These are phyloP conservation scores for Pyrocoelia pectoralis DNA, from an alignment of 2,888 invertebrate species.

Conservation along the genomic window DNA sequence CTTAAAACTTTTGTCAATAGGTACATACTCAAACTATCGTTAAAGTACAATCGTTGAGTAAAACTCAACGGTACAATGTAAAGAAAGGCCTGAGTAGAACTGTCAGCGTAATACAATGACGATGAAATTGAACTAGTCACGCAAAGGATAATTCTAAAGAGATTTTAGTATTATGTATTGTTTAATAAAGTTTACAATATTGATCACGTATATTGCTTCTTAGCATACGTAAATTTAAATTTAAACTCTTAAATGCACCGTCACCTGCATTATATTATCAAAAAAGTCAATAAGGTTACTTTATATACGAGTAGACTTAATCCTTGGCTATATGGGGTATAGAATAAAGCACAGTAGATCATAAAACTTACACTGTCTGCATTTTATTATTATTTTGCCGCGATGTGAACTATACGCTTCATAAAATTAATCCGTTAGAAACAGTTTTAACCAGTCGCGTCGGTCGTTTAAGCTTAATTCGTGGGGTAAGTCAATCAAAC, in stretches of 20 bases:
- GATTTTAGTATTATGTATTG: too few species aligned
- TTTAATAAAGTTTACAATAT: too few species aligned
- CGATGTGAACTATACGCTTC: slow-evolving; percentile 23
- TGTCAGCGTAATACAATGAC: too few species aligned
- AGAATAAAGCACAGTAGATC: slow-evolving; percentile 18
- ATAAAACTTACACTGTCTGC: slow-evolving; percentile 30
- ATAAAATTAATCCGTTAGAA: slow-evolving; percentile 32
- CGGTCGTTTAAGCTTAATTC: slow-evolving; percentile 9
- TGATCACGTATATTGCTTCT: too few species aligned
- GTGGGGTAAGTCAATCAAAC: slow-evolving; percentile 25
- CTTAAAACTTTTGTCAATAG: too few species aligned
- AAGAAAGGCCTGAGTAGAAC: too few species aligned
- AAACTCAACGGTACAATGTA: too few species aligned
- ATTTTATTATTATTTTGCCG: slow-evolving; percentile 29
- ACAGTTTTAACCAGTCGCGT: slow-evolving; percentile 23
- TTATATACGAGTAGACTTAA: slow-evolving; percentile 25
- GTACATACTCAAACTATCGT: too few species aligned
- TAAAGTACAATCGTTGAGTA: too few species aligned
- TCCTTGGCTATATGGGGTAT: slow-evolving; percentile 25
- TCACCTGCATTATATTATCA: slow-evolving; percentile 14
- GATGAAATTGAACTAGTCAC: too few species aligned
- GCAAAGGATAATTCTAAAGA: too few species aligned
- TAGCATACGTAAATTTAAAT: too few species aligned
- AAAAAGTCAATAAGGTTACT: slow-evolving; percentile 24
- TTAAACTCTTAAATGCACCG: not conserved